Evolutionary conservation across 2,113 vertebrate genomes (phyloP).

Genomic region (Cyrtonyx montezumae): DNA sequence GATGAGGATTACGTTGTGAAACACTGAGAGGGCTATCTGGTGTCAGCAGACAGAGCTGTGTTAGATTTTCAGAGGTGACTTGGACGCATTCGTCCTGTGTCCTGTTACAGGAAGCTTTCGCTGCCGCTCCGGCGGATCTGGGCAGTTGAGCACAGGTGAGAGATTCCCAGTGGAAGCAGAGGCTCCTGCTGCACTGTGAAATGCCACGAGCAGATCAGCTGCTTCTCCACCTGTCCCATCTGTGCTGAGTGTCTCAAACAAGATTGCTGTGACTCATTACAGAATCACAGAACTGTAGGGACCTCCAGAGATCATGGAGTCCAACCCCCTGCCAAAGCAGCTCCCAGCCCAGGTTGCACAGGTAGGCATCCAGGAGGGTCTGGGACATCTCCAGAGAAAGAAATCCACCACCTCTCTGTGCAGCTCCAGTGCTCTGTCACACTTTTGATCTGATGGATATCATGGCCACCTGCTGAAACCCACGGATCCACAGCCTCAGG

Average conservation of each 20-base stretch:
- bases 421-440: no score
- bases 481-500: background rate
- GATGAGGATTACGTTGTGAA: background rate
- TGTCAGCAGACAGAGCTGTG: background rate
- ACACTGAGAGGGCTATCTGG: background rate
- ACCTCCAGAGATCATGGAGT: no score
- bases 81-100: background rate
- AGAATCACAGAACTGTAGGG: no score
- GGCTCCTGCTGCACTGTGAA: accelerated
- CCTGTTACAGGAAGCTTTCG: background rate
- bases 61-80: background rate
- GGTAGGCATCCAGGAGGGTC: no score
- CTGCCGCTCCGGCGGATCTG: accelerated
- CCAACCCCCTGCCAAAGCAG: no score
- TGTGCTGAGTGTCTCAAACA: accelerated
- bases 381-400: no score
- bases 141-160: background rate
- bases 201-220: background rate
- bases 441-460: background rate
- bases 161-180: background rate
- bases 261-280: background rate
- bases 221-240: background rate
- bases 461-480: background rate
- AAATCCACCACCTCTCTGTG: no score
- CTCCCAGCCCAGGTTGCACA: no score